These are phyloP conservation scores for Myrmecophaga tridactyla DNA, from an alignment of 2,113 vertebrate species.

Conservation along the genomic window DNA sequence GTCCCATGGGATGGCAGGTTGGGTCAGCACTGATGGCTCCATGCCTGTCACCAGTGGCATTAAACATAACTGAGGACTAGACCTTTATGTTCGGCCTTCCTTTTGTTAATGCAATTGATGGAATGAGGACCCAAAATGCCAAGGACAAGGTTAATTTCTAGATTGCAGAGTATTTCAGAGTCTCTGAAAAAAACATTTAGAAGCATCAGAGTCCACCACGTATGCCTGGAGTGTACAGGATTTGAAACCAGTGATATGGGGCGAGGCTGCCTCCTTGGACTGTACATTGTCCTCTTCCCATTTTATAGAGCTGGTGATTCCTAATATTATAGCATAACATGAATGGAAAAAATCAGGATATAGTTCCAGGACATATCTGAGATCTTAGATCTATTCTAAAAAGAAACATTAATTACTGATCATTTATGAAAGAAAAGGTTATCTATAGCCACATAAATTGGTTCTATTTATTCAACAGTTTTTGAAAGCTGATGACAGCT, in stretches of 20 bases:
- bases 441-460: neutral
- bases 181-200: neutral
- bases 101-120: neutral
- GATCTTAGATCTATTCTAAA: neutral
- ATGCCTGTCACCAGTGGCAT: neutral
- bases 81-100: neutral
- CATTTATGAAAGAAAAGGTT: neutral
- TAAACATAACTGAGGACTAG: neutral
- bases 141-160: neutral
- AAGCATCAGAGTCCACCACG: neutral
- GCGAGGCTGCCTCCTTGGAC: neutral
- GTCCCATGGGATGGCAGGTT: neutral
- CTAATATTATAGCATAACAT: rapidly evolving
- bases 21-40: neutral
- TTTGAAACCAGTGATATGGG: neutral
- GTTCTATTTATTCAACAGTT: neutral
- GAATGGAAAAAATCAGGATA: neutral
- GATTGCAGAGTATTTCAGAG: neutral
- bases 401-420: neutral
- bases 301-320: neutral
- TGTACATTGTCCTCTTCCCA: neutral
- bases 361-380: neutral
- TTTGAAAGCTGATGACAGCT: neutral
- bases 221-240: neutral
- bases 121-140: neutral